These are phyloP conservation scores for Rambutsinella grinnellia DNA, from an alignment of 2,888 invertebrate species.

Conservation along the genomic window DNA sequence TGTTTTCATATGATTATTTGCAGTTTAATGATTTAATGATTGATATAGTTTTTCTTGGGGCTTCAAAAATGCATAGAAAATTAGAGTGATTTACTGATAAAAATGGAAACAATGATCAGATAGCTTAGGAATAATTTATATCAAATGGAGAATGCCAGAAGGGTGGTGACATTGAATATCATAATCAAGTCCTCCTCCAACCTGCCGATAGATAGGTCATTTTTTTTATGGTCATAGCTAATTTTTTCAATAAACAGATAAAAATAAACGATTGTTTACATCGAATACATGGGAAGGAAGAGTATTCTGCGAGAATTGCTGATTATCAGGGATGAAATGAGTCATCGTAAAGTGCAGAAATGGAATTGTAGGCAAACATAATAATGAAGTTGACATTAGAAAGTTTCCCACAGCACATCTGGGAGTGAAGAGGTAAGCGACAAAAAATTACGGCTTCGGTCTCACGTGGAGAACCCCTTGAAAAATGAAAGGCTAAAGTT, in stretches of 20 bases:
- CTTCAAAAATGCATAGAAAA: neutral
- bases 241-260: too few species aligned
- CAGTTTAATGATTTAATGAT: neutral
- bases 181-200: too few species aligned
- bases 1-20: too few species aligned
- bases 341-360: neutral
- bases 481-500: slow-evolving; percentile 32
- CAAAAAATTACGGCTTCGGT: neutral
- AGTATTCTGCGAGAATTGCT: neutral
- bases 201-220: too few species aligned
- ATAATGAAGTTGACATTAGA: slow-evolving; percentile 28
- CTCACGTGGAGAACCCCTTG: slow-evolving; percentile 3
- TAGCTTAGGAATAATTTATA: slow-evolving; percentile 15
- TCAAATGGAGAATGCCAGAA: neutral
- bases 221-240: too few species aligned
- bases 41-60: neutral
- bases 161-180: slow-evolving; percentile 41
- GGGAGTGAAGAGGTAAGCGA: neutral
- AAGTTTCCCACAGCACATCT: slow-evolving; percentile 35
- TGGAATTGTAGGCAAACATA: neutral
- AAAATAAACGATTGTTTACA: too few species aligned
- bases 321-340: too few species aligned
- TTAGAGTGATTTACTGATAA: slow-evolving; percentile 14
- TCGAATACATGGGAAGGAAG: slow-evolving; percentile 7
- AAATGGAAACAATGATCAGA: neutral